These are phyloP conservation scores for Sthenelais limicola DNA, from an alignment of 2,888 invertebrate genomes.

Conservation along the genomic window DNA sequence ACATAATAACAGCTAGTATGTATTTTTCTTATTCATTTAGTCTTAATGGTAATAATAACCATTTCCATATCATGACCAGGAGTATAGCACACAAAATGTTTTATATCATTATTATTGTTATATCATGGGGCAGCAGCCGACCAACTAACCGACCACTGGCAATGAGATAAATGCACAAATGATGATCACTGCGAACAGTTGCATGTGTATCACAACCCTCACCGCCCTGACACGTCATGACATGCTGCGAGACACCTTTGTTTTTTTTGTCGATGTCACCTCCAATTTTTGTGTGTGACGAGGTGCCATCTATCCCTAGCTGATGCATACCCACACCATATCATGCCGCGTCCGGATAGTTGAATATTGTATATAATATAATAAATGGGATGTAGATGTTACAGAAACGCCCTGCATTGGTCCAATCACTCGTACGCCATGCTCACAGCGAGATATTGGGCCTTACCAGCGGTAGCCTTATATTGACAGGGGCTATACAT, in stretches of 20 bases:
- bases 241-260: too few relatives aligned
- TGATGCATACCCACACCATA: neutral
- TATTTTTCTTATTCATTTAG: neutral
- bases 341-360: neutral
- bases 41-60: neutral
- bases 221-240: slow-evolving; percentile 9
- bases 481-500: too few relatives aligned
- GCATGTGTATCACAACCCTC: slow-evolving; percentile 36
- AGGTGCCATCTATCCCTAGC: too few relatives aligned
- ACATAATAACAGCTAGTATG: too few relatives aligned
- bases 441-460: slow-evolving; percentile 29
- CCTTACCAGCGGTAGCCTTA: slow-evolving; percentile 28
- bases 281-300: too few relatives aligned
- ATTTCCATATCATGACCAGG: slow-evolving; percentile 8
- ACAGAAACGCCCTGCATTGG: slow-evolving; percentile 26
- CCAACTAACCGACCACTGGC: slow-evolving; percentile 29
- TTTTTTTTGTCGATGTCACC: too few relatives aligned
- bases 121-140: slow-evolving; percentile 2
- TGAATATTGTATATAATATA: neutral
- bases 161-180: slow-evolving; percentile 38
- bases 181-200: slow-evolving; percentile 38
- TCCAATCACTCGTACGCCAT: slow-evolving; percentile 31
- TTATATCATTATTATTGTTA: slow-evolving; percentile 1
- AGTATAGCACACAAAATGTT: slow-evolving; percentile 1
- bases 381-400: slow-evolving; percentile 23